A percentile compares a stretch with the other conserved stretches of the same genome.
phyloP scores from a whole-genome alignment of 1,140 invertebrate species.

The Ips nitidus region DNA sequence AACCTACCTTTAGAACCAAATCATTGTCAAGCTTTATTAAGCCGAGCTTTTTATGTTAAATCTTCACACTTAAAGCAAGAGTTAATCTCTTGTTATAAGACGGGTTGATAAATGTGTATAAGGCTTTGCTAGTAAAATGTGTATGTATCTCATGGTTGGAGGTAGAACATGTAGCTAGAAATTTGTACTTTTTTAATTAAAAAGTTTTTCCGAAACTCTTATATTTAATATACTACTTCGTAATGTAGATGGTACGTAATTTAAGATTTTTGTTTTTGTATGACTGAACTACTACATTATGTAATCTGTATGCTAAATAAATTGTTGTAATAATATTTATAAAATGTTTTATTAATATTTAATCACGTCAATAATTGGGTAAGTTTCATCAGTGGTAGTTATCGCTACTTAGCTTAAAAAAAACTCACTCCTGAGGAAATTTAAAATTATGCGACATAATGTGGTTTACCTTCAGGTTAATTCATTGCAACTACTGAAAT shows the following conservation, averaged over 20 bases:
- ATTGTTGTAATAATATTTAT: not conserved
- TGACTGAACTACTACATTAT: slow-evolving; percentile 15
- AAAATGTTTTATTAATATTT: not conserved
- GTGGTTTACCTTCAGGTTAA: too few relatives aligned
- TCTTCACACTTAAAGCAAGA: not conserved
- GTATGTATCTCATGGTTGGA: slow-evolving; percentile 19
- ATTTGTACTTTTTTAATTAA: slow-evolving; percentile 28
- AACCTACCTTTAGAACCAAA: not conserved
- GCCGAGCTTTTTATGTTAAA: not conserved
- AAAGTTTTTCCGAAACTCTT: not conserved
- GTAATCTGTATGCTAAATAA: not conserved
- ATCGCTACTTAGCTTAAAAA: too few relatives aligned
- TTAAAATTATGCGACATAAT: too few relatives aligned
- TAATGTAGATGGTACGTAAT: not conserved
- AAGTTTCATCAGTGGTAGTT: too few relatives aligned
- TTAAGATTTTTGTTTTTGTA: slow-evolving; percentile 26
- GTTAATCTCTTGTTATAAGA: not conserved
- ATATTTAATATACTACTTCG: not conserved
- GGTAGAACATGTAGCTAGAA: slow-evolving; percentile 11
- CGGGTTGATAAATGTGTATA: slow-evolving; percentile 1
- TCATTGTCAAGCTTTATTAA: not conserved
- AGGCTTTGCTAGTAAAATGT: not conserved
- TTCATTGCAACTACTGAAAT: too few relatives aligned
- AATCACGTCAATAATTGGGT: too few relatives aligned
- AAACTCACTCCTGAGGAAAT: too few relatives aligned